Evolutionary conservation across 1,140 invertebrate species (phyloP).

Genomic region (Macrotrachela quadricornifera): DNA sequence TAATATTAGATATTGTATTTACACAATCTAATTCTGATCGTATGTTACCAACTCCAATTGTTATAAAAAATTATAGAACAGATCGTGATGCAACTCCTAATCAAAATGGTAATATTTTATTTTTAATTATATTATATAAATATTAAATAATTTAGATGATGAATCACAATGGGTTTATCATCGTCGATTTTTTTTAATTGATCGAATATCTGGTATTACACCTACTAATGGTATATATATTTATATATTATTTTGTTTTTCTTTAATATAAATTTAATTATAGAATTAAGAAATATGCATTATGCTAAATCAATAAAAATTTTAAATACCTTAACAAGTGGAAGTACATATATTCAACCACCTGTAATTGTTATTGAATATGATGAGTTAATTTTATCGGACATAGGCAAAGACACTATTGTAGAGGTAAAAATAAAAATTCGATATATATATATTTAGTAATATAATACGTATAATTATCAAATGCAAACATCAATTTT

Average conservation of each 20-base stretch:
- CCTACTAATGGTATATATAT: constrained; percentile 7
- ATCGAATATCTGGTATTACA: constrained; percentile 31
- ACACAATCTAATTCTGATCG: constrained; percentile 17
- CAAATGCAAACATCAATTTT: no score
- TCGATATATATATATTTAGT: no score
- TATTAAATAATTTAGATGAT: constrained; percentile 19
- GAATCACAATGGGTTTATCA: constrained; percentile 39
- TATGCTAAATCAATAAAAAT: constrained; percentile 21
- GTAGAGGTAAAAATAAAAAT: no score
- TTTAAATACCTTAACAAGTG: not conserved
- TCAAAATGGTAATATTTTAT: constrained; percentile 14
- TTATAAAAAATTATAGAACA: constrained; percentile 24
- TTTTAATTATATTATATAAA: constrained; percentile 15
- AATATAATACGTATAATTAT: no score
- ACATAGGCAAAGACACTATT: constrained; percentile 25
- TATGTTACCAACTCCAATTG: constrained; percentile 37
- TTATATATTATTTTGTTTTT: constrained; percentile 7
- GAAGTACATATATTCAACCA: constrained; percentile 35
- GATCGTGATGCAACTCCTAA: constrained; percentile 14
- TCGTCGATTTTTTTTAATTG: constrained; percentile 40
- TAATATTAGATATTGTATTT: no score
- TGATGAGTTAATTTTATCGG: constrained; percentile 31
- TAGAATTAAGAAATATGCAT: constrained; percentile 18
- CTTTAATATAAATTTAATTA: constrained; percentile 5
- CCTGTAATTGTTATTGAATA: constrained; percentile 38